Evolutionary conservation across 2,113 vertebrate species (phyloP).

Genomic region (Saccopteryx bilineata): DNA sequence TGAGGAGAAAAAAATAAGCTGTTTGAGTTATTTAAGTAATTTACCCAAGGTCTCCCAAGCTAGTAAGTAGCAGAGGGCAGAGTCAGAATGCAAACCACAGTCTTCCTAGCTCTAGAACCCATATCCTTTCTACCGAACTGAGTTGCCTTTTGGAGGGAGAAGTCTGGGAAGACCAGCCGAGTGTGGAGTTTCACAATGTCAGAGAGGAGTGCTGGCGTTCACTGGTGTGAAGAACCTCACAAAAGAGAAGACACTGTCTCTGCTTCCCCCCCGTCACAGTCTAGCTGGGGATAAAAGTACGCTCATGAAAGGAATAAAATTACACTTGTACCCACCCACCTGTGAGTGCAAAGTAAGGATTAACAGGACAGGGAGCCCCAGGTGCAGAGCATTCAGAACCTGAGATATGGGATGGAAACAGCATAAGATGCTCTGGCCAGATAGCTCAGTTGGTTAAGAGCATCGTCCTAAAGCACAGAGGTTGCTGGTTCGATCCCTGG

Average conservation of each 20-base stretch:
- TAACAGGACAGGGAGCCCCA: background rate
- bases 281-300: background rate
- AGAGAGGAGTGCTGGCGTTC: background rate
- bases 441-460: too few species aligned
- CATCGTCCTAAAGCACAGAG: too few species aligned
- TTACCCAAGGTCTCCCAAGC: background rate
- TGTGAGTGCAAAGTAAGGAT: background rate
- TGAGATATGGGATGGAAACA: background rate
- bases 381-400: background rate
- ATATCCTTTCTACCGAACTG: background rate
- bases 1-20: background rate
- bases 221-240: background rate
- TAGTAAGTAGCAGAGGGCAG: background rate
- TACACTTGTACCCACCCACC: rapidly evolving
- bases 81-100: background rate
- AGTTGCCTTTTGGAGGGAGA: background rate
- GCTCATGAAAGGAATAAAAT: background rate
- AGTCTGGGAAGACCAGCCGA: background rate
- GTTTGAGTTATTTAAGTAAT: background rate
- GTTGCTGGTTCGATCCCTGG: too few species aligned
- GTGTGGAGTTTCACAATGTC: background rate
- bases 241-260: background rate
- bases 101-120: background rate
- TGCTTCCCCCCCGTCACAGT: background rate
- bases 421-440: too few species aligned